Conservation (phyloP, 1,140 invertebrate genomes). For the Cryptotermes secundus region DNA sequence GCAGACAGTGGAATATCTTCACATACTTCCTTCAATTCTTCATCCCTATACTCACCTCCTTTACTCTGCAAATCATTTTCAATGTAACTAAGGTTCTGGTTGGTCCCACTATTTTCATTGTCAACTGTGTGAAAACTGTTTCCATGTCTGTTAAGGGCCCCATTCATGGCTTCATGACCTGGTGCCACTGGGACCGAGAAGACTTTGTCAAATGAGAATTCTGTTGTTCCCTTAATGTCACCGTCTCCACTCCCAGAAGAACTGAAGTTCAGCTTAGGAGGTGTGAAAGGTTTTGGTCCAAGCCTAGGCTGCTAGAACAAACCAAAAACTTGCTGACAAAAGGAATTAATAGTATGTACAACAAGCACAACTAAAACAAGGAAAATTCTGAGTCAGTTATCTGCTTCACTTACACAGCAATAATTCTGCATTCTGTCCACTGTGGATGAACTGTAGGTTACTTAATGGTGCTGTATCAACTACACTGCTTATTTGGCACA, state of each 20-base stretch:
- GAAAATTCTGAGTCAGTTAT: too few species aligned
- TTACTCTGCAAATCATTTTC: neutral
- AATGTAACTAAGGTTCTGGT: neutral
- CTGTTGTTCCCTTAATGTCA: constrained; percentile 30
- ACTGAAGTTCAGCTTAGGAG: constrained; percentile 51
- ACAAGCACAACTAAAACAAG: neutral
- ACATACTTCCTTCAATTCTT: neutral
- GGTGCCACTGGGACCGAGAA: constrained; percentile 74
- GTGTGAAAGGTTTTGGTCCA: constrained; percentile 79
- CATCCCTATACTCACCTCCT: neutral
- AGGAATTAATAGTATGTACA: neutral
- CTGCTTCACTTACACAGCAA: too few species aligned
- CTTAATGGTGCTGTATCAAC: neutral
- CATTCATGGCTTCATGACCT: constrained; percentile 43
- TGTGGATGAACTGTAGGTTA: neutral
- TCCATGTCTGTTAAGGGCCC: neutral
- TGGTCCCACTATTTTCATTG: neutral
- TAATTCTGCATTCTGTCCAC: too few species aligned
- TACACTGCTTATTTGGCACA: neutral
- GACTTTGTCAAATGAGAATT: constrained; percentile 74
- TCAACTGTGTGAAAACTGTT: neutral
- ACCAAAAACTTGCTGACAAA: neutral
- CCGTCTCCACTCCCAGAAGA: constrained; percentile 58
- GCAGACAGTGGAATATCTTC: neutral
- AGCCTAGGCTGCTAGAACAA: constrained; percentile 65